Base-by-base conservation (phyloP, 2,888 invertebrate species). In the Meteorus cinctellus region DNA sequence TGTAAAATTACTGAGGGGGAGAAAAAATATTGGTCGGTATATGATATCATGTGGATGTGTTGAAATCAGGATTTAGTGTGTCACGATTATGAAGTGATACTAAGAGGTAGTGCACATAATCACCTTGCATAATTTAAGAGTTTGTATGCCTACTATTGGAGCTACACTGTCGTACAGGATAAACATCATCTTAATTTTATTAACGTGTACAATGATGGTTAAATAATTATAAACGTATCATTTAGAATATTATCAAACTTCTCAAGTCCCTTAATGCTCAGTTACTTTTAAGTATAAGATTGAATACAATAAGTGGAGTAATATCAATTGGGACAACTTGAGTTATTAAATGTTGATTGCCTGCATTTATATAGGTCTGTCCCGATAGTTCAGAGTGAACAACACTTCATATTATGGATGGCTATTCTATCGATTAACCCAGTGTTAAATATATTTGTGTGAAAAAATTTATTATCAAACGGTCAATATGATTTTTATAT, bases 101-200 rank as follows among this genome's bases (percentile, higher is more conserved):
- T 29, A 55, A 67, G 8, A 71, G 71, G 65, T 66, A 65, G 36
- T 79, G 77, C 75, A 75, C 74, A 48, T n/a, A 73, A 76, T 75
- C 74, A 65, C 75, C 74, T 77, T 80, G 77, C 77, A 81, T 80
- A 81, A 81, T 81, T 81, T 80, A 81, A 55, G 19, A 19, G 55
- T 24, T 24, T 19, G 19, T 24, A 4, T 8, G 55, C 24, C 24
- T 24, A 1, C 24, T 24, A 24, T 24, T 24, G 24, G 24, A 24
- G 24, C 24, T 24, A 24, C 24, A 24, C 24, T 24, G 24, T 55
- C 4, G 8, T 55, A 6, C 19, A 2, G n/a, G n/a, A 55, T 55
- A 2, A 55, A 55, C 6, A 19, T 55, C n/a, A 55, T 55, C 8
- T 5, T 19, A 55, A 5, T 19, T 1, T 24, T 0, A 24, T 19